These are phyloP conservation scores for Lamellibrachia luymesi DNA, from an alignment of 1,140 invertebrate genomes.

Conservation along the genomic window DNA sequence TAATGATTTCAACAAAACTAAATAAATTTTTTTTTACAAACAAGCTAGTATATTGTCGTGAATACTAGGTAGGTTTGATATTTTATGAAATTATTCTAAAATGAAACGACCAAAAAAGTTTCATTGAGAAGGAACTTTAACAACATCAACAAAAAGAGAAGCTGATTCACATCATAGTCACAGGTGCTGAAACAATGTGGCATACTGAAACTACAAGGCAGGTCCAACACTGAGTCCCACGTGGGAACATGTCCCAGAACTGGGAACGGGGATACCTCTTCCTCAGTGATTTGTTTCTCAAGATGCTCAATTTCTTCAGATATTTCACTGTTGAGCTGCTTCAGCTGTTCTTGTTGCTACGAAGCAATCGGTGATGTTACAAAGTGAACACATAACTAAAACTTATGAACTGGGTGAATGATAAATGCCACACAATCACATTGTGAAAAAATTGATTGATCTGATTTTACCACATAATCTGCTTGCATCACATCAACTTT, in stretches of 20 bases:
- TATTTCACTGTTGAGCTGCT: neutral
- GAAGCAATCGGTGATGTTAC: neutral
- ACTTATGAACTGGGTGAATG: neutral
- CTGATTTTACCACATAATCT: neutral
- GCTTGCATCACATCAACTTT: neutral
- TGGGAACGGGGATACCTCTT: neutral
- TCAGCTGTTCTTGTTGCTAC: neutral
- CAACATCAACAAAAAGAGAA: neutral
- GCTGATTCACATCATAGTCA: neutral
- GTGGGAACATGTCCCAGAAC: neutral
- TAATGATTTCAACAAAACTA: too few relatives aligned
- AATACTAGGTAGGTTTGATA: too few relatives aligned
- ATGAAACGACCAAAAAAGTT: too few relatives aligned
- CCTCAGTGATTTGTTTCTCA: neutral
- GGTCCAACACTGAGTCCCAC: neutral
- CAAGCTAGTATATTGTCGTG: too few relatives aligned
- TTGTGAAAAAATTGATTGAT: neutral
- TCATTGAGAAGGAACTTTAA: neutral
- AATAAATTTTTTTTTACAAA: too few relatives aligned
- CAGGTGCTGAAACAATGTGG: conserved; percentile 1
- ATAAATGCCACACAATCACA: neutral
- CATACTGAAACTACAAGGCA: neutral
- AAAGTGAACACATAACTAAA: neutral
- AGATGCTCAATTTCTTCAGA: neutral
- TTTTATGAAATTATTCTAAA: too few relatives aligned